phyloP scores from a whole-genome alignment of 2,888 invertebrate species.

The Himalopsyche anomala region DNA sequence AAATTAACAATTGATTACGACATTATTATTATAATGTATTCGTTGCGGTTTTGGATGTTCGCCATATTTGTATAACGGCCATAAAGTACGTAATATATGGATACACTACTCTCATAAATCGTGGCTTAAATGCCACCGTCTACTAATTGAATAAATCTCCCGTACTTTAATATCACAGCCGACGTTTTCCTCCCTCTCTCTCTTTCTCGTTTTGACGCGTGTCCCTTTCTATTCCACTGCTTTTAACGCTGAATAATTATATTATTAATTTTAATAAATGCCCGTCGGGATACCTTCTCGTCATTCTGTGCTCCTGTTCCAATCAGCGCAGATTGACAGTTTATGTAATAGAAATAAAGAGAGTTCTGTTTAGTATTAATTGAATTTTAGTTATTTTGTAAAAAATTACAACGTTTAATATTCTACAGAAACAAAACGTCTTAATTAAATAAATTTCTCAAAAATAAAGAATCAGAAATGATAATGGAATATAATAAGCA shows the following conservation, averaged over 20 bases:
- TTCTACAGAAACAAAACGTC: too few relatives aligned
- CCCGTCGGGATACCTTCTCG: slow-evolving; percentile 33
- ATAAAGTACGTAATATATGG: slow-evolving; percentile 58
- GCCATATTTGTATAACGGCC: slow-evolving; percentile 50
- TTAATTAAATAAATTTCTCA: too few relatives aligned
- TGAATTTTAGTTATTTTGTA: not conserved
- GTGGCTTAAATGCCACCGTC: slow-evolving; percentile 57
- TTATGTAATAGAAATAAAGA: slow-evolving; percentile 17
- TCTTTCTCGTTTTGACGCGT: not conserved
- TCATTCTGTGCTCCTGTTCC: slow-evolving; percentile 29
- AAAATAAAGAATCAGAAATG: too few relatives aligned
- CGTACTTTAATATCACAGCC: slow-evolving; percentile 56
- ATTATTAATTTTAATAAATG: slow-evolving; percentile 44
- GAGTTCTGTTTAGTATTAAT: slow-evolving; percentile 18
- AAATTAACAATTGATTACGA: too few relatives aligned
- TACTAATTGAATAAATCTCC: slow-evolving; percentile 65
- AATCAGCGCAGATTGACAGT: slow-evolving; percentile 39
- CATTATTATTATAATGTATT: not conserved
- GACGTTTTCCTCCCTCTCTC: slow-evolving; percentile 27
- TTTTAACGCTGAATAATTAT: slow-evolving; percentile 45
- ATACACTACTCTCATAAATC: slow-evolving; percentile 62
- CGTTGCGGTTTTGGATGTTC: slow-evolving; percentile 10
- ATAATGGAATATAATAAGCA: too few relatives aligned
- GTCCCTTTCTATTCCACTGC: slow-evolving; percentile 28
- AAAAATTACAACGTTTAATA: too few relatives aligned